Percentiles rank a stretch among this genome's conserved stretches.
Conservation (phyloP, 2,113 vertebrate species). For the Microtus pennsylvanicus region DNA sequence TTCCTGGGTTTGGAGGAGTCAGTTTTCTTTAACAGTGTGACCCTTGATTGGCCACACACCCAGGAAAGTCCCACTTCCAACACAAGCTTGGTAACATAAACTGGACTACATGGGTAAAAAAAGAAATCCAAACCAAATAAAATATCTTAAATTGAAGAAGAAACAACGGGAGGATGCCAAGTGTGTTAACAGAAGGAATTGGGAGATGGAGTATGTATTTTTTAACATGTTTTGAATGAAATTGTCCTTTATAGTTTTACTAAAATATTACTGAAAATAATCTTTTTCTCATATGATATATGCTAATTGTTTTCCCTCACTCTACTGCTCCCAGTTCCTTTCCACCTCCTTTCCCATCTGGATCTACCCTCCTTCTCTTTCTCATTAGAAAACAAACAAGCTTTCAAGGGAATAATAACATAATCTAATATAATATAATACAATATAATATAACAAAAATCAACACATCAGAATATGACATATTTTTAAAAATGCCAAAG, state of each 20-base stretch:
- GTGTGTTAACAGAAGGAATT: not conserved
- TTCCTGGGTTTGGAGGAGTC: not conserved
- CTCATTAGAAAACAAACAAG: not conserved
- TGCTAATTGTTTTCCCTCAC: not conserved
- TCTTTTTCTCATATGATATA: not conserved
- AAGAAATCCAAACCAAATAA: not conserved
- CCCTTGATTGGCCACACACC: not conserved
- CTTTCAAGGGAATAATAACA: too few relatives aligned
- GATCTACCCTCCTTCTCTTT: not conserved
- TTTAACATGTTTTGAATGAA: not conserved
- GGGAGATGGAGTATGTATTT: not conserved
- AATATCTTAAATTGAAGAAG: not conserved
- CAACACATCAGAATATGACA: too few relatives aligned
- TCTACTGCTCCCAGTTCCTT: not conserved
- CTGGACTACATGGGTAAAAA: not conserved
- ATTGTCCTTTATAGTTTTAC: not conserved
- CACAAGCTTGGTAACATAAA: not conserved
- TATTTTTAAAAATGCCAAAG: not conserved
- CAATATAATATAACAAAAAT: too few relatives aligned
- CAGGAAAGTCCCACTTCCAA: not conserved
- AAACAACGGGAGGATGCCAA: not conserved
- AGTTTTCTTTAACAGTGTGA: not conserved
- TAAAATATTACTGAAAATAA: not conserved
- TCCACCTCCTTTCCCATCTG: not conserved
- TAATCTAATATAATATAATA: too few relatives aligned